Evolutionary conservation across 2,113 vertebrate species (phyloP), one percentile per base, ranked within the genome.

Genomic region (Crypturellus undulatus): DNA sequence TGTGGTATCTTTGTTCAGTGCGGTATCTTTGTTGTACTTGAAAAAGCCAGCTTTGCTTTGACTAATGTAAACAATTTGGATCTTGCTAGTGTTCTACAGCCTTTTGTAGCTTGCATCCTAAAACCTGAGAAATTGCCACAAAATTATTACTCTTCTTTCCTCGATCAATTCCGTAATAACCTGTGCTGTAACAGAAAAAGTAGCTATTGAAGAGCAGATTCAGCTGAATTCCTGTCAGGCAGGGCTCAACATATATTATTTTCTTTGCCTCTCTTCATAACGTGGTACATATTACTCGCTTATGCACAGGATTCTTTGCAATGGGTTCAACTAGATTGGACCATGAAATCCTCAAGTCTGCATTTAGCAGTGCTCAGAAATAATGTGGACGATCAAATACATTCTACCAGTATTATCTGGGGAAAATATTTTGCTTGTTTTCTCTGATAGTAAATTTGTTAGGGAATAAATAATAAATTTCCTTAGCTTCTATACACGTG

Each of bases 251-350:
- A 0, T 22, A 9, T 19, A 38, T 38, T n/a, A n/a, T n/a, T 86
- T 76, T 86, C 63, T 17, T 71, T 72, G 15, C 16, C 5, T 47
- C 21, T 67, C 25, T 38, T 19, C 20, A 17, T 12, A 42, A 58
- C 6, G 4, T 18, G 19, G 4, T 59, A 42, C 24, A 49, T 0
- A 4, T 30, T 56, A 28, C 47, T 79, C 18, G 32, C 15, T 79
- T 47, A 30, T 24, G 16, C 62, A 2, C 16, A 21, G 21, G 21
- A 21, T 54, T 20, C 13, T 10, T 13, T 86, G 87, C 20, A 60
- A 9, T 36, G 26, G 5, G 4, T 64, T 86, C 68, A 60, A 68
- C 5, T 0, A 0, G 40, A 56, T 16, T 36, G n/a, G 17, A 60
- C 45, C 63, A 12, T 54, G 36, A 22, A 72, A 69, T 75, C 28